These are phyloP conservation scores for Mactra quadrangularis DNA, from an alignment of 1,140 invertebrate genomes.

Conservation along the genomic window DNA sequence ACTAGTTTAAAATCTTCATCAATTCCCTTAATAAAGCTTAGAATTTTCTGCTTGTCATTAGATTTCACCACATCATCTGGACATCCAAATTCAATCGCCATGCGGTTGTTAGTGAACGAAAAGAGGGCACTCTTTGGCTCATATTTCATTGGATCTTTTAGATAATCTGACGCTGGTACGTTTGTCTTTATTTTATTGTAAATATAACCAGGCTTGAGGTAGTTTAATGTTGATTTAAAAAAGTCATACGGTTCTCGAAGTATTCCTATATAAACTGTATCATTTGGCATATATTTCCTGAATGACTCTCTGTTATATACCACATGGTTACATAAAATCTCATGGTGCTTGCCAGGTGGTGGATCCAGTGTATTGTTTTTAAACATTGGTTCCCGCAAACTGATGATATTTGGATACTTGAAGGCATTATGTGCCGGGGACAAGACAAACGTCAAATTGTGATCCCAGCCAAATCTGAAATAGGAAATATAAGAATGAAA, in stretches of 20 bases:
- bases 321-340: constrained; percentile 66
- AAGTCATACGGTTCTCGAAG: constrained; percentile 66
- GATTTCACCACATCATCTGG: constrained; percentile 53
- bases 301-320: constrained; percentile 65
- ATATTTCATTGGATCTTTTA: constrained; percentile 53
- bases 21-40: constrained; percentile 51
- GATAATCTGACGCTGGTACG: constrained; percentile 21
- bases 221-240: constrained; percentile 63
- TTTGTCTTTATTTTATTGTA: constrained; percentile 41
- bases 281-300: constrained; percentile 55
- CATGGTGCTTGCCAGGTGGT: constrained; percentile 58
- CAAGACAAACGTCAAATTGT: constrained; percentile 54
- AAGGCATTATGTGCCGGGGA: constrained; percentile 40
- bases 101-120: constrained; percentile 67
- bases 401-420: constrained; percentile 59
- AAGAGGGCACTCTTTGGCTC: constrained; percentile 15
- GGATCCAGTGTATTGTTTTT: constrained; percentile 58
- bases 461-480: constrained; percentile 49
- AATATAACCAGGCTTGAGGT: constrained; percentile 50
- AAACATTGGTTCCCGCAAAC: constrained; percentile 2
- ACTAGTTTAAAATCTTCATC: constrained; percentile 83
- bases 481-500: neutral
- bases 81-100: constrained; percentile 67
- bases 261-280: constrained; percentile 66
- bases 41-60: constrained; percentile 34